Conservation (phyloP, 2,797 vertebrate genomes). For the Corythornis leucogaster region DNA sequence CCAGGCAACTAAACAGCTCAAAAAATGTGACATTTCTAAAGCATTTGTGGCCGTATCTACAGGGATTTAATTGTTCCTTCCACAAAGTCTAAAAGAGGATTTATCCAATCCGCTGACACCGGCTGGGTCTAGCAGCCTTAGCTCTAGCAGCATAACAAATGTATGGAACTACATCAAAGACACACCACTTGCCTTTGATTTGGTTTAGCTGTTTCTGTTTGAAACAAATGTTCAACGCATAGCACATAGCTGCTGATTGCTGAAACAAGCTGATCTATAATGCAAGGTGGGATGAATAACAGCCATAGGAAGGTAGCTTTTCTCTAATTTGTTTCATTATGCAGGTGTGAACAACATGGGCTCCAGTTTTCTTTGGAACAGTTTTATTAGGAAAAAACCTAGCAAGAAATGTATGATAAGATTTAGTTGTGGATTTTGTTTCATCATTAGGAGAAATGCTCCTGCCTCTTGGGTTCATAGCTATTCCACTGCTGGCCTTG, state of each 20-base stretch:
- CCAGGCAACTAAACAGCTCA: background rate
- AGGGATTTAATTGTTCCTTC: slow-evolving; percentile 34
- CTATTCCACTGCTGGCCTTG: slow-evolving; percentile 20
- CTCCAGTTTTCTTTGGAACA: background rate
- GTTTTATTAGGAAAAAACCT: background rate
- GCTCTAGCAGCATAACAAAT: slow-evolving; percentile 14
- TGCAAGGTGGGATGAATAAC: background rate
- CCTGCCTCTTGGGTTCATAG: background rate
- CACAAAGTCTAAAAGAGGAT: slow-evolving; percentile 41
- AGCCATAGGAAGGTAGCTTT: background rate
- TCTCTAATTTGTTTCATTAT: slow-evolving; percentile 1
- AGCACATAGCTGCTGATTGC: background rate
- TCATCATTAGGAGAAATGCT: background rate
- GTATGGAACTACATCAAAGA: slow-evolving; percentile 34
- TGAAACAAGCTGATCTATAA: background rate
- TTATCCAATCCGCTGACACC: background rate
- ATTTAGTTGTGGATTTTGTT: slow-evolving; percentile 1
- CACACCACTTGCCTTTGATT: slow-evolving; percentile 14
- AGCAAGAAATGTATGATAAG: background rate
- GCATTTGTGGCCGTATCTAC: background rate
- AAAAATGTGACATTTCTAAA: background rate
- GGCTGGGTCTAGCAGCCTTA: background rate
- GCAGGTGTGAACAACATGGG: background rate
- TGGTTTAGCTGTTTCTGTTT: slow-evolving; percentile 18
- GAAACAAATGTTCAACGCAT: background rate